Base-by-base conservation (phyloP, 2,888 invertebrate genomes). In the Bombylius discolor region DNA sequence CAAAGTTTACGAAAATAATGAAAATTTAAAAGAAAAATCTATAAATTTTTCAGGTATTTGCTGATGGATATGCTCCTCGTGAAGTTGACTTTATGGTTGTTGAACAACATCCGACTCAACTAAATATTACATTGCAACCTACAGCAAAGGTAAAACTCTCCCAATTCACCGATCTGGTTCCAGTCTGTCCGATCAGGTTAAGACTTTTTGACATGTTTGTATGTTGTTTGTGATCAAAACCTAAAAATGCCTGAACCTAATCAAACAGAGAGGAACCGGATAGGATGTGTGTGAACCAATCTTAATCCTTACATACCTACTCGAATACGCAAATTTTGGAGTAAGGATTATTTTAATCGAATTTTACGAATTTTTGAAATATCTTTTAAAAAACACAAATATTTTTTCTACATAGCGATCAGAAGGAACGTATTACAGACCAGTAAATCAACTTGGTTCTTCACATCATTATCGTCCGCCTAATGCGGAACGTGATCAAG, bases 71-170 rank as follows among this genome's bases (percentile, higher is more conserved):
- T 69, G 78, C 85, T 47, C 89, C 92, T 1, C 81, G 84, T 64
- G 90, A 92, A 71, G 78, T 90, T 34, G 90, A 91, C 68, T 90
- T 93, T 69, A 84, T 86, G 73, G 89, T 93, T 9, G 84, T 87
- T 51, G 89, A 91, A 62, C 84, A 84, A 65, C 89, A 90, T 72
- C 90, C 92, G 5, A 91, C 92, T 4, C 76, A 87, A 53, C 75
- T 92, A 49, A 92, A 92, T 72, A 82, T 92, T 46, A 92, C 91
- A 9, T 74, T 92, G 62, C 83, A 84, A 67, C 82, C 85, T 52
- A 66, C 71, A 4, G 81, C 84, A 45, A 87, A 87, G 81, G 91
- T 91, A 80, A 61, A 57, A 57, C 52, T 53, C 23, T 2, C 23
- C 1, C 23, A 23, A 23, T 23, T 23, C n/a, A n/a, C n/a, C 23